phyloP scores from a whole-genome alignment of 2,113 vertebrate species.

The Neofelis nebulosa region DNA sequence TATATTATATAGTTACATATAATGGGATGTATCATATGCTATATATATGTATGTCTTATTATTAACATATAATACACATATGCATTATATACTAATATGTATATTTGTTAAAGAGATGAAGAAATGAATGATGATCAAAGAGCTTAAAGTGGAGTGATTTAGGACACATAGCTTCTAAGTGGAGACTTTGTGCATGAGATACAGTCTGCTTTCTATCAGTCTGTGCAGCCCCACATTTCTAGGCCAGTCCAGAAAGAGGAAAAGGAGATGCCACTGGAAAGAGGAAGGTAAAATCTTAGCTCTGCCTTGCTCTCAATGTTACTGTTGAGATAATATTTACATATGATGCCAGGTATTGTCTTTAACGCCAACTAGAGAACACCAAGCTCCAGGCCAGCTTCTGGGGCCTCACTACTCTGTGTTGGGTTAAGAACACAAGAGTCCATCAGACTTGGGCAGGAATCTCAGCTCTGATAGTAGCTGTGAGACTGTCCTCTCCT shows the following conservation, averaged over 20 bases:
- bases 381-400: background rate
- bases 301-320: background rate
- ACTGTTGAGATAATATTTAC: background rate
- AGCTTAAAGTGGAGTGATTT: background rate
- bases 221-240: background rate
- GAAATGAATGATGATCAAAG: background rate
- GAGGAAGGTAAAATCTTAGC: background rate
- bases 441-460: background rate
- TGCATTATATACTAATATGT: background rate
- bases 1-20: background rate
- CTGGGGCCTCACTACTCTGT: background rate
- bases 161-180: background rate
- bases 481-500: background rate
- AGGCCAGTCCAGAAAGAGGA: background rate
- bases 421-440: background rate
- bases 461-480: background rate
- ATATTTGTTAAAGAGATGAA: background rate
- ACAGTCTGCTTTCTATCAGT: background rate
- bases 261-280: background rate
- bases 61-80: background rate
- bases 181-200: background rate
- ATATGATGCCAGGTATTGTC: background rate
- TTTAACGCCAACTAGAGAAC: background rate
- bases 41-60: background rate
- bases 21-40: background rate